phyloP scores from a whole-genome alignment of 2,888 invertebrate species.

The Lagria hirta region DNA sequence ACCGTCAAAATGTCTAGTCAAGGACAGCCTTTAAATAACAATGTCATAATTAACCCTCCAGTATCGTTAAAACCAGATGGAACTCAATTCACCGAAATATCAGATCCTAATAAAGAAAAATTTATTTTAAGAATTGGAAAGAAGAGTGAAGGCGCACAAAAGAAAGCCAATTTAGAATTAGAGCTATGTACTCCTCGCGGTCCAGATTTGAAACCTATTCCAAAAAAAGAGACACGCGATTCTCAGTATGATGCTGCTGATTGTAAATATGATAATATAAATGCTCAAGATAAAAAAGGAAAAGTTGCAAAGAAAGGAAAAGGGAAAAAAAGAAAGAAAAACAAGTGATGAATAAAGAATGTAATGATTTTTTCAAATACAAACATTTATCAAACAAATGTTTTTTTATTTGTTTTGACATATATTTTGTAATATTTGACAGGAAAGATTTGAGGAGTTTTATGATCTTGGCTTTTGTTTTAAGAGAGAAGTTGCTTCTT shows the following conservation, averaged over 20 bases:
- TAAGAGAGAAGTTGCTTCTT: too few species aligned
- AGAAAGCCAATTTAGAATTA: conserved; percentile 70
- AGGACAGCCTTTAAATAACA: conserved; percentile 36
- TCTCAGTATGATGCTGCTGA: conserved; percentile 67
- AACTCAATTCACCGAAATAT: conserved; percentile 59
- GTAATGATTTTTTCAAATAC: too few species aligned
- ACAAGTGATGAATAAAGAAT: conserved; percentile 23
- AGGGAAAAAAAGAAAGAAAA: conserved; percentile 31
- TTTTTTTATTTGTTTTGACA: too few species aligned
- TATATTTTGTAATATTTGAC: too few species aligned
- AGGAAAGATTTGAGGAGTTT: too few species aligned
- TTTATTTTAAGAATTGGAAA: conserved; percentile 74
- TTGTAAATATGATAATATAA: conserved; percentile 32
- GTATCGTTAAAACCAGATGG: conserved; percentile 59
- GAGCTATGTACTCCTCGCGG: conserved; percentile 74
- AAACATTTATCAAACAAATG: too few species aligned
- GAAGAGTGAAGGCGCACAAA: conserved; percentile 66
- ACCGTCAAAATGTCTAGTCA: conserved; percentile 39
- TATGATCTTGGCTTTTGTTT: too few species aligned
- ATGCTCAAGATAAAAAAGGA: conserved; percentile 29
- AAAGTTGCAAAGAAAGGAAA: conserved; percentile 31
- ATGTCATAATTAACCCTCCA: conserved; percentile 52
- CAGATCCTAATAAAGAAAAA: conserved; percentile 70
- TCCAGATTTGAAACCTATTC: conserved; percentile 60
- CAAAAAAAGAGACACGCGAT: conserved; percentile 65